A percentile compares a stretch with the other conserved stretches of the same genome.
phyloP scores from a whole-genome alignment of 2,113 vertebrate species.

The Ptyas mucosa region DNA sequence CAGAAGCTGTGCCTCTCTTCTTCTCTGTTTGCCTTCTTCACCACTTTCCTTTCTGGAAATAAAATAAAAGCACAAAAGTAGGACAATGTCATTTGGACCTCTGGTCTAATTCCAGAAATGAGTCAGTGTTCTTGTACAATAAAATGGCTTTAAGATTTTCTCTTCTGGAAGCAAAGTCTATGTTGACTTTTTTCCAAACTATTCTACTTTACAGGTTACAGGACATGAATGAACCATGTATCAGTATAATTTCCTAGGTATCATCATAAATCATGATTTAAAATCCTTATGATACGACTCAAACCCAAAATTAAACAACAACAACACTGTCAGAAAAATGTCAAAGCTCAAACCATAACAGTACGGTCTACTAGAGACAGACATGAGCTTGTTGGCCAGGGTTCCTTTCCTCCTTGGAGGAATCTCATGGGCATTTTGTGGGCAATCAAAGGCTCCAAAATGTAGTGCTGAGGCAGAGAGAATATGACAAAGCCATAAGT shows the following conservation, averaged over 20 bases:
- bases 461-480: not conserved
- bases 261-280: slow-evolving; percentile 2
- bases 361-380: not conserved
- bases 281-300: not conserved
- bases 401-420: not conserved
- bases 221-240: slow-evolving; percentile 12
- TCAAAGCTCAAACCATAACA: not conserved
- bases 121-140: not conserved
- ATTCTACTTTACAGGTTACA: not conserved
- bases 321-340: not conserved
- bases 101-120: not conserved
- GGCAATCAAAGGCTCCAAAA: not conserved
- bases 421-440: not conserved
- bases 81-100: not conserved
- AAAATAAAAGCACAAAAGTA: not conserved
- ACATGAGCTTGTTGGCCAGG: not conserved
- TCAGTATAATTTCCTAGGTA: slow-evolving; percentile 25
- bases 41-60: not conserved
- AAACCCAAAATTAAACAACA: not conserved
- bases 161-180: not conserved
- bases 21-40: not conserved
- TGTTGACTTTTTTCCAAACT: slow-evolving; percentile 18
- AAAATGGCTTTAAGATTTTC: not conserved
- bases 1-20: not conserved
- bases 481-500: not conserved